Conservation (phyloP, 2,888 invertebrate species). For the Ennomos erosarius region DNA sequence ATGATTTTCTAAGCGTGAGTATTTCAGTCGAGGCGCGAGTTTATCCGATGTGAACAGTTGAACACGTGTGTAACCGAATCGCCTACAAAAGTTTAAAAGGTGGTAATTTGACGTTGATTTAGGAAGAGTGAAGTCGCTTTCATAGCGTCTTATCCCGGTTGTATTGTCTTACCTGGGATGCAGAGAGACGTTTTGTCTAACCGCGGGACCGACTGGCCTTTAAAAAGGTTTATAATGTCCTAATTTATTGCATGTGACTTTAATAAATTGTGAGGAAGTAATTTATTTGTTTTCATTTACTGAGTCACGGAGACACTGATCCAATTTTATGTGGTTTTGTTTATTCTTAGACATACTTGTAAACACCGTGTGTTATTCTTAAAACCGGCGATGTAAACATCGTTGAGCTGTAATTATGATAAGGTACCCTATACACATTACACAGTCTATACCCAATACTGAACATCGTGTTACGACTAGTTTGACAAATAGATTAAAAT, state of each 20-base stretch:
- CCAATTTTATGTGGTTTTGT: slow-evolving; percentile 13
- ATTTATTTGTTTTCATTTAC: slow-evolving; percentile 45
- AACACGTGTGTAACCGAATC: slow-evolving; percentile 82
- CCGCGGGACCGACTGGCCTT: slow-evolving; percentile 46
- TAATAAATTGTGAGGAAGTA: slow-evolving; percentile 56
- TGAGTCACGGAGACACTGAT: slow-evolving; percentile 35
- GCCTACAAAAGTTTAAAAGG: slow-evolving; percentile 81
- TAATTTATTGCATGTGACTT: slow-evolving; percentile 65
- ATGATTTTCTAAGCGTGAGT: slow-evolving; percentile 64
- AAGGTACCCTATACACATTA: too few species aligned
- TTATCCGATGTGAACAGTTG: slow-evolving; percentile 63
- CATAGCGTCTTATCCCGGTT: slow-evolving; percentile 74
- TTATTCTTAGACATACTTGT: background rate
- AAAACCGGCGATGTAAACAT: too few species aligned
- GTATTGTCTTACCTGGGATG: slow-evolving; percentile 31
- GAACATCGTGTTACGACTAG: too few species aligned
- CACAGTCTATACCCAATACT: too few species aligned
- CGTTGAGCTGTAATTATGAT: too few species aligned
- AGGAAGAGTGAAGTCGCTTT: slow-evolving; percentile 69
- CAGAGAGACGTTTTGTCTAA: slow-evolving; percentile 64
- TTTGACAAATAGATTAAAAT: too few species aligned
- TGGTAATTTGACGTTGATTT: slow-evolving; percentile 85
- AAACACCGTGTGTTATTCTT: too few species aligned
- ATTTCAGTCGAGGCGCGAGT: slow-evolving; percentile 62
- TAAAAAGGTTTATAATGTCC: slow-evolving; percentile 60